Conservation (phyloP, 1,140 invertebrate species). For the Pollicipes pollicipes region DNA sequence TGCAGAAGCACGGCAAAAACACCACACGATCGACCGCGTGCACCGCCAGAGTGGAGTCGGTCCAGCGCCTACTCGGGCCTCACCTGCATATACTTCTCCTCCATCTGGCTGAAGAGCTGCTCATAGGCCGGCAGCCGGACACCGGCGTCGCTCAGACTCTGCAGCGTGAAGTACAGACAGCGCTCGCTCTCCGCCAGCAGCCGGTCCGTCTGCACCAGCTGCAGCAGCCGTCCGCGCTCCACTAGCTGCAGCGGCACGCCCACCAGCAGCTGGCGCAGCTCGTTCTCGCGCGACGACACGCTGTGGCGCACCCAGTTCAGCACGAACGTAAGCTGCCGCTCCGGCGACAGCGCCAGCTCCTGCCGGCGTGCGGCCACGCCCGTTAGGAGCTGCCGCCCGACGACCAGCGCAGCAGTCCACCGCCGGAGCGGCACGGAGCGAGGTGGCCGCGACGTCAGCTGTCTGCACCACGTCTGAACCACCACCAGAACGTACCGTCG, state of each 20-base stretch:
- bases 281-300: conserved; percentile 21
- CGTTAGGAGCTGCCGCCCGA: too few species aligned
- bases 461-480: neutral
- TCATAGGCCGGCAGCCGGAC: conserved; percentile 18
- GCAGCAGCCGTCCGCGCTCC: conserved; percentile 14
- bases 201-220: conserved; percentile 16
- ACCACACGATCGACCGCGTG: too few species aligned
- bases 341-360: conserved; percentile 16
- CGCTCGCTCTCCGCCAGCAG: conserved; percentile 20
- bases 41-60: too few species aligned
- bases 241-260: conserved; percentile 11
- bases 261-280: conserved; percentile 22
- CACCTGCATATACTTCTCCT: neutral
- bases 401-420: too few species aligned
- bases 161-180: conserved; percentile 28
- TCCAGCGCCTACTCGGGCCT: conserved; percentile 20
- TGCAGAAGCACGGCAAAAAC: too few species aligned
- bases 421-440: too few species aligned
- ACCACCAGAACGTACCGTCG: neutral
- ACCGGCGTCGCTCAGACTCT: conserved; percentile 26
- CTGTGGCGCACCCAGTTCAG: conserved; percentile 25
- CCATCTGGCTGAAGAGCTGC: conserved; percentile 6
- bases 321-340: conserved; percentile 23
- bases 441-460: conserved; percentile 14
- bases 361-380: too few species aligned